Evolutionary conservation across 2,113 vertebrate genomes (phyloP), one percentile per base, ranked within the genome.

Genomic region (Petrocephalus zakoni): DNA sequence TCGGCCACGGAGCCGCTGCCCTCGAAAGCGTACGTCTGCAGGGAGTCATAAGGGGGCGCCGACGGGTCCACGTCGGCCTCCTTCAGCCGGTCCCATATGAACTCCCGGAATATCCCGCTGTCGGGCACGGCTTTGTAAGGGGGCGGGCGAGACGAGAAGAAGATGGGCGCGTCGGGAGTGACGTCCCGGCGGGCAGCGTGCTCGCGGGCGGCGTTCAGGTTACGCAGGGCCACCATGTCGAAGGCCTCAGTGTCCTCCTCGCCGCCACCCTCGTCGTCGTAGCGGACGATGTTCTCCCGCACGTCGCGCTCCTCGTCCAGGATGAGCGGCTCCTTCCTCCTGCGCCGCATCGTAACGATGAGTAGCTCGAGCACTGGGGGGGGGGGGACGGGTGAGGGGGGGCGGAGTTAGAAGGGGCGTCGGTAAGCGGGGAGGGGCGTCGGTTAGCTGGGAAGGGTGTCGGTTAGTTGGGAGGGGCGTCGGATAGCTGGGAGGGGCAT

Each of bases 171-270:
- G 86, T 97, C 97, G 0, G 97, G 97, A 0, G 96, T 97, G 91
- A 97, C 96, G 8, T 97, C 97, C 87, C 97, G 94, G 9, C 97
- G 95, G 37, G 93, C 91, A 93, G 96, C 97, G 72, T 92, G 94
- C 82, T 97, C 97, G 25, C 96, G 90, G 7, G 96, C 94, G 88
- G 95, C 93, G 1, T 98, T 96, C 46, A 97, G 96, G 89, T 98
- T 97, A 61, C 97, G 95, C 89, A 99, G 91, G 0, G 97, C 95
- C 0, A 96, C 94, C 96, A 99, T 98, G 91, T 99, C 97, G 11
- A 98, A 99, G 42, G 98, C 98, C 78, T 97, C 96, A 0, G 98
- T 99, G 93, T 99, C 98, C 89, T 98, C 97, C 91, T 99, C 98
- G 2, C 98, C 98, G 0, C 98, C 98, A 0, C 98, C 97, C 87